A percentile compares a stretch with the other conserved stretches of the same genome.
Evolutionary conservation across 2,888 invertebrate genomes (phyloP).

Genomic region (Drepana falcataria): DNA sequence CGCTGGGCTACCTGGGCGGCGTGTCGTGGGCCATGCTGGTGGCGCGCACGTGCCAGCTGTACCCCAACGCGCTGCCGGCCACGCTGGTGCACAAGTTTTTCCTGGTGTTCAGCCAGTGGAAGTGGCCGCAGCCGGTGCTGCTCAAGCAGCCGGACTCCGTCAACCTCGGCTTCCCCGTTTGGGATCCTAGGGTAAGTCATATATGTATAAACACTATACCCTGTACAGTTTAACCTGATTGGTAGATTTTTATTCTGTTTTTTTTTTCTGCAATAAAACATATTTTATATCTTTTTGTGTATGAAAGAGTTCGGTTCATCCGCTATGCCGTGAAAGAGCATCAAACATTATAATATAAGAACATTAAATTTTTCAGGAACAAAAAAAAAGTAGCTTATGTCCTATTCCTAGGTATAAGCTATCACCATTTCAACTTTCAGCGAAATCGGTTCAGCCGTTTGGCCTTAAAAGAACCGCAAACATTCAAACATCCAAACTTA

Average conservation of each 20-base stretch:
- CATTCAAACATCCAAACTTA: no score
- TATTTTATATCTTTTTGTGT: no score
- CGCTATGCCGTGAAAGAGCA: no score
- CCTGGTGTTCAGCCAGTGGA: constrained; percentile 98
- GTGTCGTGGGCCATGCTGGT: constrained; percentile 99
- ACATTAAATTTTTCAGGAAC: no score
- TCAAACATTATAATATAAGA: no score
- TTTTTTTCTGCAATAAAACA: background rate
- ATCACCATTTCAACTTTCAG: no score
- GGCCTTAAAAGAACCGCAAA: no score
- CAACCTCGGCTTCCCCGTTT: constrained; percentile 93
- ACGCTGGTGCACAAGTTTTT: constrained; percentile 99
- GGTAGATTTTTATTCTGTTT: background rate
- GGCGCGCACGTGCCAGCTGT: constrained; percentile 97
- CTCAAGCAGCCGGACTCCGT: constrained; percentile 94
- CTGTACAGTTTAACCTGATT: no score
- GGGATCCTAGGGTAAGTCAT: constrained; percentile 94
- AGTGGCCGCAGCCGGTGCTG: constrained; percentile 99
- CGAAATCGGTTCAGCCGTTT: no score
- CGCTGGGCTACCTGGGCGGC: constrained; percentile 97
- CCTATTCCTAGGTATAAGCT: no score
- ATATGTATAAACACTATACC: background rate
- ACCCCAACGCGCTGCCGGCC: constrained; percentile 97
- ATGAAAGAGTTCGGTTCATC: no score
- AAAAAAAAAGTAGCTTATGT: no score